Conservation (phyloP, 2,888 invertebrate species). For the Gymnosoma rotundatum region DNA sequence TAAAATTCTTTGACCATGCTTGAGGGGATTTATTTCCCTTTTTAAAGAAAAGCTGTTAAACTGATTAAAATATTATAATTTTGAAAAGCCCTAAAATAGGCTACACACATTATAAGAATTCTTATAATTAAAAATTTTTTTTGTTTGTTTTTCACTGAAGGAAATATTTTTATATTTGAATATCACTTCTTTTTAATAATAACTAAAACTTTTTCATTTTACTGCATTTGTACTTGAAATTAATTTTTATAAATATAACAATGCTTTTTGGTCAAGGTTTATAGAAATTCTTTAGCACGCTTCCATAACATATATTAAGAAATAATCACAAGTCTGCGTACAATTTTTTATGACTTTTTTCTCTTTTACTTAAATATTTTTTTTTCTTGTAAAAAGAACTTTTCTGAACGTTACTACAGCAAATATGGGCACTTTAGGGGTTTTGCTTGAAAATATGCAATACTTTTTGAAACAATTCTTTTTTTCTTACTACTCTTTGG, state of each 20-base stretch:
- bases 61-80: too few relatives aligned
- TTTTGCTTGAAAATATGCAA: conserved; percentile 19
- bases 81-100: too few relatives aligned
- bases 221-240: conserved; percentile 13
- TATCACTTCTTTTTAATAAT: too few relatives aligned
- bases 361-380: conserved; percentile 2
- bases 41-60: too few relatives aligned
- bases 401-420: conserved; percentile 10
- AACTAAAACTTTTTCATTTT: too few relatives aligned
- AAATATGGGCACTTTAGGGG: conserved; percentile 23
- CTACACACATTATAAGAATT: too few relatives aligned
- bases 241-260: neutral
- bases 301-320: neutral
- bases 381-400: neutral
- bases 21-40: too few relatives aligned
- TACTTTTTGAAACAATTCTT: conserved; percentile 19
- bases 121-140: too few relatives aligned
- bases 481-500: conserved; percentile 76
- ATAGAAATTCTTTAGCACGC: neutral
- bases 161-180: too few relatives aligned
- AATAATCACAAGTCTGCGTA: conserved; percentile 8
- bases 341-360: conserved; percentile 29
- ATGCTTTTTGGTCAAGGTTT: conserved; percentile 40
- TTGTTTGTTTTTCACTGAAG: too few relatives aligned
- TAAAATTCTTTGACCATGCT: too few relatives aligned